These are phyloP conservation scores for Phymanthus crucifer DNA, from an alignment of 92 coral and sea anemone species.

Conservation along the genomic window DNA sequence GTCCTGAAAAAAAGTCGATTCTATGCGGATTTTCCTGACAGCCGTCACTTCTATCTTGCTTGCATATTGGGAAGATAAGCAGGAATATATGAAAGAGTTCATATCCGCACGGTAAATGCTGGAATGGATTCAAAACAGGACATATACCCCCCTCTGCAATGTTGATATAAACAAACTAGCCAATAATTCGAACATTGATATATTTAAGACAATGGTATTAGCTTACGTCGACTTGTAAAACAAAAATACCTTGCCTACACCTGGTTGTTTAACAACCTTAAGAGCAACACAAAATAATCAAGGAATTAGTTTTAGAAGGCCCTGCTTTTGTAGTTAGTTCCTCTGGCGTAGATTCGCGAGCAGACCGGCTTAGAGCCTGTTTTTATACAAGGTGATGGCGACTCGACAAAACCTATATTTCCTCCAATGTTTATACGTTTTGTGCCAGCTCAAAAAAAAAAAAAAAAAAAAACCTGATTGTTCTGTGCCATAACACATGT, in stretches of 20 bases:
- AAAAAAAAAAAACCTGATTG: too few relatives aligned
- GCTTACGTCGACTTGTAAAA: conserved; percentile 3
- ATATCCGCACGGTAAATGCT: background rate
- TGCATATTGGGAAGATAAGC: conserved; percentile 1
- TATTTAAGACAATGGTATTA: background rate
- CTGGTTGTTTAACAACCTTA: background rate
- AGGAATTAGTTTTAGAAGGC: background rate
- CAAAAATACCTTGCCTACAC: background rate
- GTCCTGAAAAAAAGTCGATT: conserved; percentile 15
- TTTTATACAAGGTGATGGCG: background rate
- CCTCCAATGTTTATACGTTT: background rate
- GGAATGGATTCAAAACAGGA: conserved; percentile 30
- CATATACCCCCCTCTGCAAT: conserved; percentile 16
- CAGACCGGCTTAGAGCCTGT: background rate
- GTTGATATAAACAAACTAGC: conserved; percentile 17
- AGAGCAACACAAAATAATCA: background rate
- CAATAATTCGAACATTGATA: conserved; percentile 6
- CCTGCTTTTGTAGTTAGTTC: background rate
- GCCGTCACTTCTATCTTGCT: background rate
- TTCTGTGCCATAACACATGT: background rate
- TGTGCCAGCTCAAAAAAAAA: background rate
- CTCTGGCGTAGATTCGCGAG: background rate
- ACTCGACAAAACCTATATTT: background rate
- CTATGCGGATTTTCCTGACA: background rate
- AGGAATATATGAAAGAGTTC: background rate